A percentile compares a stretch with the other conserved stretches of the same genome.
Evolutionary conservation across 2,888 invertebrate genomes (phyloP).

Genomic region (Callimorpha dominula): DNA sequence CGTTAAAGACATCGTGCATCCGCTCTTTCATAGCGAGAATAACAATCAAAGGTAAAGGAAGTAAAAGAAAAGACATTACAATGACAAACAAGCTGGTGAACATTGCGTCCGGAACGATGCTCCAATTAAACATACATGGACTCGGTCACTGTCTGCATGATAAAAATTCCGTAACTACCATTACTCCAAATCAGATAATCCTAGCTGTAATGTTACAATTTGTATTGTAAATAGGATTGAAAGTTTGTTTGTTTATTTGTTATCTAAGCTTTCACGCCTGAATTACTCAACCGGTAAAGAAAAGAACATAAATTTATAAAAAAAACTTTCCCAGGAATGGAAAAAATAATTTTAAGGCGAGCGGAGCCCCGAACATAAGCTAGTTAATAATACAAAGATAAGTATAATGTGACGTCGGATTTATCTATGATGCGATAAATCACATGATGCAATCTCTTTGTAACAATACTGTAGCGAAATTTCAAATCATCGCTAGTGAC

Average conservation of each 20-base stretch:
- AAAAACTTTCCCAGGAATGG: not conserved
- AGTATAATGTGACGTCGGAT: not conserved
- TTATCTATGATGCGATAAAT: not conserved
- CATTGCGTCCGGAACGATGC: constrained; percentile 70
- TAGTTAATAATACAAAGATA: not conserved
- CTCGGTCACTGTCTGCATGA: constrained; percentile 30
- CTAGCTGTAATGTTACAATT: not conserved
- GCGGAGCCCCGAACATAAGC: not conserved
- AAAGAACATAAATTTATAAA: not conserved
- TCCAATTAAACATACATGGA: constrained; percentile 54
- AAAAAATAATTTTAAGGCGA: not conserved
- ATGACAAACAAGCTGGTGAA: constrained; percentile 58
- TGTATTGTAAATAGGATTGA: too few relatives aligned
- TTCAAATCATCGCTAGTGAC: constrained; percentile 15
- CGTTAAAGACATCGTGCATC: constrained; percentile 29
- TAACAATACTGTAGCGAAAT: constrained; percentile 12
- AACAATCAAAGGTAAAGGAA: constrained; percentile 50
- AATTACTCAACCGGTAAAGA: not conserved
- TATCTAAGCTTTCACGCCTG: not conserved
- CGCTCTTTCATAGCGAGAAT: constrained; percentile 32
- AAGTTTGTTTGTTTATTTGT: not conserved
- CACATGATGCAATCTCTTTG: constrained; percentile 12
- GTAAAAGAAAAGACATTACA: constrained; percentile 59
- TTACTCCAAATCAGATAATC: constrained; percentile 17
- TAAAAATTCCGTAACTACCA: constrained; percentile 25